Conservation (phyloP, 2,113 vertebrate genomes). For the Elephantulus edwardii region DNA sequence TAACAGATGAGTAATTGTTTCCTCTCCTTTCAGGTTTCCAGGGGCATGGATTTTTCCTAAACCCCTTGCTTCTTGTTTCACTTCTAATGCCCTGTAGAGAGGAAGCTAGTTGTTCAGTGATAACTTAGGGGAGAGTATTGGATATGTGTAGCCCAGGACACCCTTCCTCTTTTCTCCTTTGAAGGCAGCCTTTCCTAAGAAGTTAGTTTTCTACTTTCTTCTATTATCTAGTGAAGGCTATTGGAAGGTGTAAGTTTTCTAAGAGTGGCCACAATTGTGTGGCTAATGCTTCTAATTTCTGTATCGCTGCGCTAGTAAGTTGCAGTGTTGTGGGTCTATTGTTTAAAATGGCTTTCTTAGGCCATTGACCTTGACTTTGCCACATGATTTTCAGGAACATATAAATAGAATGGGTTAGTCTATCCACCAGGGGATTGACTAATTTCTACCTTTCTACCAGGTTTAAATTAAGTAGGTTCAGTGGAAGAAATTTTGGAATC, state of each 20-base stretch:
- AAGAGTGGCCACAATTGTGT: neutral
- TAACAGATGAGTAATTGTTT: neutral
- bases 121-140: neutral
- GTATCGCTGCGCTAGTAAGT: neutral
- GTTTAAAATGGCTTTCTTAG: too few relatives aligned
- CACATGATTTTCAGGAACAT: too few relatives aligned
- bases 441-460: too few relatives aligned
- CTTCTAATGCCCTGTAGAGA: rapidly evolving
- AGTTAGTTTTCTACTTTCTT: neutral
- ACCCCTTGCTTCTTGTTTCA: neutral
- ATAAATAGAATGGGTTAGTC: too few relatives aligned
- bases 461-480: too few relatives aligned
- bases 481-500: too few relatives aligned
- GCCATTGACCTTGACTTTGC: too few relatives aligned
- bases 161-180: neutral
- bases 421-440: too few relatives aligned
- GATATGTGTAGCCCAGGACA: neutral
- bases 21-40: neutral
- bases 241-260: neutral
- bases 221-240: neutral
- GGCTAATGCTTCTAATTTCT: neutral
- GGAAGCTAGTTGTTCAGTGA: neutral
- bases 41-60: neutral
- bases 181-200: neutral
- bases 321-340: too few relatives aligned